Conservation (phyloP, 2,113 vertebrate species). For the Apodemus speciosus region DNA sequence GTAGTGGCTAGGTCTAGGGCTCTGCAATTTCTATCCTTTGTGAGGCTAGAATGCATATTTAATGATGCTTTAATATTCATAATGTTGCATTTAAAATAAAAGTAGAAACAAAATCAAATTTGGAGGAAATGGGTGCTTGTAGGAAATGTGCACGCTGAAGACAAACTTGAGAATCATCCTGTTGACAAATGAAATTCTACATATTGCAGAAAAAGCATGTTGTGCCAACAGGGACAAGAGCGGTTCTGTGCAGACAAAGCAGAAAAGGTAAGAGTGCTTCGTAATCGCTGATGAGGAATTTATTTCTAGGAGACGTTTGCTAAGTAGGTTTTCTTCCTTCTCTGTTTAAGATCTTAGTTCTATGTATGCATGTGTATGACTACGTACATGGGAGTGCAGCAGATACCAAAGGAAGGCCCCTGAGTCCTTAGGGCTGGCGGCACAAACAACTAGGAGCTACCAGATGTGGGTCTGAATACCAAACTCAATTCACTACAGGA, state of each 20-base stretch:
- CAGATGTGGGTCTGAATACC: background rate
- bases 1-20: background rate
- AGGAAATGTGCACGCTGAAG: conserved; percentile 7
- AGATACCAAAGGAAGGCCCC: background rate
- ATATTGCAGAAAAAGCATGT: background rate
- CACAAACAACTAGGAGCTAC: no score
- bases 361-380: background rate
- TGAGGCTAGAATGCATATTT: conserved; percentile 51
- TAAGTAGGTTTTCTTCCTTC: background rate
- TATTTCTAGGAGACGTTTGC: background rate
- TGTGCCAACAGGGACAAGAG: background rate
- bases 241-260: background rate
- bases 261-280: background rate
- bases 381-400: background rate
- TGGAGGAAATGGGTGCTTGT: conserved; percentile 53
- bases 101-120: conserved; percentile 56
- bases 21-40: background rate
- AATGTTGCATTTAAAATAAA: conserved; percentile 56
- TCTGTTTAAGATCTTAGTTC: background rate
- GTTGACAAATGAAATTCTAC: conserved; percentile 28
- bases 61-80: conserved; percentile 46
- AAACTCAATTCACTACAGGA: no score
- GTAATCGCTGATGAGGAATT: conserved; percentile 4
- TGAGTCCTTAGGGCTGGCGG: background rate
- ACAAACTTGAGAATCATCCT: conserved; percentile 29